Percentiles rank a stretch among this genome's conserved stretches.
phyloP scores from a whole-genome alignment of 2,888 invertebrate genomes.

The Trachelus stipa region DNA sequence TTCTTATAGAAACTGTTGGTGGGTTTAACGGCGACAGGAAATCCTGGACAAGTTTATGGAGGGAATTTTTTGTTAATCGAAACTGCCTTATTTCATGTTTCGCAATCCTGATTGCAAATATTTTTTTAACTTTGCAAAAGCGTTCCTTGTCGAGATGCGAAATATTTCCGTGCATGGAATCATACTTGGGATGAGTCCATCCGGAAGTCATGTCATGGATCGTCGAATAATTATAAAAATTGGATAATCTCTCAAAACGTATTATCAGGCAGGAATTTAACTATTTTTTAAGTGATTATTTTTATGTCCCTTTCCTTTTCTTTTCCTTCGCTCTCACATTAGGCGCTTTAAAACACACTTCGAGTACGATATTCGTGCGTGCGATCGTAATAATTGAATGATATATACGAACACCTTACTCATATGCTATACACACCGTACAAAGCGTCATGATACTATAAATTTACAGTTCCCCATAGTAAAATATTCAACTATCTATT shows the following conservation, averaged over 20 bases:
- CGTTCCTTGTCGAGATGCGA: not conserved
- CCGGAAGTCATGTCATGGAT: not conserved
- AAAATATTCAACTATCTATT: conserved; percentile 59
- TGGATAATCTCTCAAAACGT: not conserved
- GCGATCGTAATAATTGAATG: not conserved
- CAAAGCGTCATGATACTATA: conserved; percentile 48
- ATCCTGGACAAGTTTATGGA: not conserved
- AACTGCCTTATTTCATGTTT: not conserved
- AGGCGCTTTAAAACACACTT: not conserved
- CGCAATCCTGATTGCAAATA: not conserved
- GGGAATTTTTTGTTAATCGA: not conserved
- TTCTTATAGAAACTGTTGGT: not conserved
- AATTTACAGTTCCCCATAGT: conserved; percentile 53
- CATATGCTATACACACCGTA: conserved; percentile 25
- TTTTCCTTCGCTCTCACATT: not conserved
- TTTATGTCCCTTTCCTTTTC: not conserved
- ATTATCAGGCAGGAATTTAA: conserved; percentile 16
- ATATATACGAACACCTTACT: not conserved
- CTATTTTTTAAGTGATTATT: conserved; percentile 9
- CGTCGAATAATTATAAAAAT: not conserved
- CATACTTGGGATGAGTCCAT: no score
- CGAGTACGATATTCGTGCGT: not conserved
- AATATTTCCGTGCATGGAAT: not conserved
- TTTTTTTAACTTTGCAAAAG: not conserved
- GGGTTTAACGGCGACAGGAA: not conserved